Base-by-base conservation (phyloP, 1,140 invertebrate genomes). In the Lordiphosa collinella region DNA sequence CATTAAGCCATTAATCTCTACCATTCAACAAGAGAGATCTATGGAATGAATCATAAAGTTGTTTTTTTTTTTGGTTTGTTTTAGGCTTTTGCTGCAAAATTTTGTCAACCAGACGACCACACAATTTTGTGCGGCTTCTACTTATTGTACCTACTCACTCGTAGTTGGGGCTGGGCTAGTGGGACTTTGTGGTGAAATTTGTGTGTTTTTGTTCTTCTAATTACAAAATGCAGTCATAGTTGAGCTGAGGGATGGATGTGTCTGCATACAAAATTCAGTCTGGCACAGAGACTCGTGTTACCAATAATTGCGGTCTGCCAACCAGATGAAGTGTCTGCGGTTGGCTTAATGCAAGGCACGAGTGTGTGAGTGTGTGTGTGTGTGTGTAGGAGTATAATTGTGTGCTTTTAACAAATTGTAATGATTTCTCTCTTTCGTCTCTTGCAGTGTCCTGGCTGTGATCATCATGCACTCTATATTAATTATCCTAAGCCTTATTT, bases 41-140 rank as follows among this genome's bases (percentile, higher is more conserved):
- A 40, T 35, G 22, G 40, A 41, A 40, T 79, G 73, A 73, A 57
- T 58, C 74, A 68, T 50, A 43, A 29, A 29, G 25, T 29, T 6
- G 7, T 7, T 22, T 22, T 22, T 22, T 22, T 22, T 7, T 22
- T 22, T 22, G 2, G 4, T 22, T 22, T 29, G 25, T 29, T 29
- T 29, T 8, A 29, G 25, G 25, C 25, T 29, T 25, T 8, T 29
- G 25, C 40, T 32, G 29, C 52, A 22, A 71, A 60, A 47, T 66
- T 34, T 22, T 63, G 37, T 13, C 31, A 22, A 22, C 36, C 34
- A 53, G 48, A 43, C 56, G 46, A 76, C 74, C 25, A 29, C 62
- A 47, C 62, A 73, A 52, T 63, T 60, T 79, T 78, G 74, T 79
- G 38, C 53, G 75, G 74, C 74, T 78, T 79, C 69, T 25, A 73